Evolutionary conservation across 2,113 vertebrate genomes (phyloP), one percentile per base, ranked within the genome.

Genomic region (Pelvicachromis taeniatus): DNA sequence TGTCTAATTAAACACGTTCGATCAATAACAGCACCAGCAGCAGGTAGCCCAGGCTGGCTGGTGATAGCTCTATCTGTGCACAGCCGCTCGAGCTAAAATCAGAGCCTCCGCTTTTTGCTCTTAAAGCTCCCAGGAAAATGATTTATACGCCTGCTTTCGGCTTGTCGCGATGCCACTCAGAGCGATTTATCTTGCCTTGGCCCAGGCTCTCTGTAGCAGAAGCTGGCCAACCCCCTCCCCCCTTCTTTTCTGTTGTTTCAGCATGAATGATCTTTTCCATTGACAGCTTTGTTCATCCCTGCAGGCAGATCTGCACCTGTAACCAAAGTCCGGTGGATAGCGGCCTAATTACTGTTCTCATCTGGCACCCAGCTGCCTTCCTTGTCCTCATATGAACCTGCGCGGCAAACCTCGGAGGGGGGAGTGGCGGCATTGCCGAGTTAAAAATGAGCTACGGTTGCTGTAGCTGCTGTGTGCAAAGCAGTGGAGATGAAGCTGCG

Each of bases 281-380:
- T 94, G 93, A 94, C 94, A 94, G 93, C 91, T 94, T 88, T 89
- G 94, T 89, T 94, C 86, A 40, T 93, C 88, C 85, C 88, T 58
- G 87, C 91, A 87, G 93, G 92, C 87, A 83, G 89, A 89, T 83
- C 83, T 89, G 89, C 92, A 94, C 92, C 92, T 94, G 93, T 93
- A 95, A 94, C 90, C 88, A 84, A 92, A 93, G 92, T 93, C 91
- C 87, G 87, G 92, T 94, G 92, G 93, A 94, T 84, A 81, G 81
- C 61, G 78, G 92, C 92, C 93, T 93, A 93, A 95, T 95, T 93
- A 94, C 84, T 35, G 85, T 55, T 93, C 89, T 95, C 92, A 91
- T 92, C 92, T 93, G 93, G 94, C 92, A 87, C 89, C 89, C 92
- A 91, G 91, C 91, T 95, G 91, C 87, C 88, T 88, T 56, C 80